These are phyloP conservation scores for Caradrina kadenii DNA, from an alignment of 2,888 invertebrate genomes.

Conservation along the genomic window DNA sequence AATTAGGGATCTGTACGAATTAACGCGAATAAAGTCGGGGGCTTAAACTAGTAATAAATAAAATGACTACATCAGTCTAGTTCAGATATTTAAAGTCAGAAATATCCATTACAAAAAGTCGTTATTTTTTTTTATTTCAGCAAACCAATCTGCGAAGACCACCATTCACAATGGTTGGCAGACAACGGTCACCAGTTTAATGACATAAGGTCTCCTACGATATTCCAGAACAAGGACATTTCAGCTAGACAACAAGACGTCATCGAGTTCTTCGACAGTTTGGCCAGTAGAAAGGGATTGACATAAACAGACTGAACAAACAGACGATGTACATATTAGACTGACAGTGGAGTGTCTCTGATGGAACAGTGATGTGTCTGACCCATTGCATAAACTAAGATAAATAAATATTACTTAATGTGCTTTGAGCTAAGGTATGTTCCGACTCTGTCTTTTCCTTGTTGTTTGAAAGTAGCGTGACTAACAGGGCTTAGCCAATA, in stretches of 20 bases:
- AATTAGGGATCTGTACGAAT: no score
- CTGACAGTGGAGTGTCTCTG: slow-evolving; percentile 10
- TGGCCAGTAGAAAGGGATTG: slow-evolving; percentile 33
- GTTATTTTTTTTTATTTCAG: slow-evolving; percentile 68
- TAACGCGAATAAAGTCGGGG: no score
- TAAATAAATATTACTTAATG: background rate
- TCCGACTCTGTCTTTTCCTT: background rate
- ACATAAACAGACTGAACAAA: slow-evolving; percentile 14
- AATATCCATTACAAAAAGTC: background rate
- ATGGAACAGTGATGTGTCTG: slow-evolving; percentile 20
- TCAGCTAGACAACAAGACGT: slow-evolving; percentile 67
- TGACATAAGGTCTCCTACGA: slow-evolving; percentile 68
- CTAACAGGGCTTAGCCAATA: background rate
- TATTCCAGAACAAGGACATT: slow-evolving; percentile 57
- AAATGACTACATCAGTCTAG: no score
- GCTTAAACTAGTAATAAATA: no score
- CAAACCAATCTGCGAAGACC: slow-evolving; percentile 70
- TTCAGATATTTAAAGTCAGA: background rate
- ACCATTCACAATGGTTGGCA: slow-evolving; percentile 69
- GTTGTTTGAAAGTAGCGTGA: no score
- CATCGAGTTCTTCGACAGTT: slow-evolving; percentile 74
- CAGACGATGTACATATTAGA: slow-evolving; percentile 14
- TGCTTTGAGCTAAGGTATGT: background rate
- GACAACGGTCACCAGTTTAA: slow-evolving; percentile 66
- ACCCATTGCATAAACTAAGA: background rate